Evolutionary conservation across 2,113 vertebrate species (phyloP).

Genomic region (Gyps fulvus): DNA sequence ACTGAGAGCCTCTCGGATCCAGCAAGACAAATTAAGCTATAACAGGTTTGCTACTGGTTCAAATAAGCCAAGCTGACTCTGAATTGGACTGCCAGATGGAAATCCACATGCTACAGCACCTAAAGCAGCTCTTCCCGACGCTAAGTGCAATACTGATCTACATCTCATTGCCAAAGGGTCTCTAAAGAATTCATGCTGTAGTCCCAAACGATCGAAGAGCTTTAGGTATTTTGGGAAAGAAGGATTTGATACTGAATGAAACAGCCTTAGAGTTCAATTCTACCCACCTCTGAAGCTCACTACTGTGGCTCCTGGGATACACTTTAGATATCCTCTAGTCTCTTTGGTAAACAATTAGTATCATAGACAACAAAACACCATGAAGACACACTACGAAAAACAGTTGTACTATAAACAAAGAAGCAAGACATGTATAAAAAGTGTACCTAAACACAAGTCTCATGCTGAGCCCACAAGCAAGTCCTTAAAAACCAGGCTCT

Average conservation of each 20-base stretch:
- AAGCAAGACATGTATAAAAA: not conserved
- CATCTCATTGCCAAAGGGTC: not conserved
- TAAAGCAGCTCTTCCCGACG: not conserved
- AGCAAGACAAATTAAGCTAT: rapidly evolving
- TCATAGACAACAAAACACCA: not conserved
- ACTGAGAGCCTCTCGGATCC: not conserved
- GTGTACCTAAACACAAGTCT: not conserved
- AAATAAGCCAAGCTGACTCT: not conserved
- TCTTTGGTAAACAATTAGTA: not conserved
- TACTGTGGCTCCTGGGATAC: not conserved
- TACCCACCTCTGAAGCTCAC: not conserved
- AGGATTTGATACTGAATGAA: not conserved
- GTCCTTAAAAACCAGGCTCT: not conserved
- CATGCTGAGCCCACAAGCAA: not conserved
- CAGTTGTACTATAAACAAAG: not conserved
- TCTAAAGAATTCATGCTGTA: not conserved
- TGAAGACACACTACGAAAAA: not conserved
- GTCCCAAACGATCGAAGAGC: not conserved
- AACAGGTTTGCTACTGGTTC: not conserved
- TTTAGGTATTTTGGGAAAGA: not conserved
- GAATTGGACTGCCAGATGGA: rapidly evolving
- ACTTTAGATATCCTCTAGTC: not conserved
- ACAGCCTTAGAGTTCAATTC: not conserved
- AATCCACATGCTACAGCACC: not conserved
- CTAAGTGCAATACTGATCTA: rapidly evolving